Evolutionary conservation across 2,888 invertebrate species (phyloP).

Genomic region (Malthinus seriepunctatus): DNA sequence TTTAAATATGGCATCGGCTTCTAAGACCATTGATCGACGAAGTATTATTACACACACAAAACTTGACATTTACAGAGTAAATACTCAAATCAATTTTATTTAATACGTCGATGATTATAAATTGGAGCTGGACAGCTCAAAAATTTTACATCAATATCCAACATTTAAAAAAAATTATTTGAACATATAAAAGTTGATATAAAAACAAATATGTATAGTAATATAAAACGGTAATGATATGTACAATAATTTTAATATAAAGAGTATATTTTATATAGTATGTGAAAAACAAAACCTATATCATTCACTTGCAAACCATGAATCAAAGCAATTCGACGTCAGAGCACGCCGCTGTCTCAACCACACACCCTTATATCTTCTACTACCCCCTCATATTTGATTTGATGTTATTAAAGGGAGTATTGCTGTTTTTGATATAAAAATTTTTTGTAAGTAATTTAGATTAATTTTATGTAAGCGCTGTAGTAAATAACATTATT

Average conservation of each 20-base stretch:
- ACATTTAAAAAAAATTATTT: background rate
- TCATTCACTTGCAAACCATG: slow-evolving; percentile 28
- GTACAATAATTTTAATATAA: slow-evolving; percentile 22
- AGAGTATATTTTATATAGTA: slow-evolving; percentile 24
- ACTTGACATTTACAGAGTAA: too few species aligned
- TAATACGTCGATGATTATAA: too few species aligned
- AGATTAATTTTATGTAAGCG: too few species aligned
- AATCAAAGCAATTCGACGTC: slow-evolving; percentile 31
- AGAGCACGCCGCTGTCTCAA: slow-evolving; percentile 30
- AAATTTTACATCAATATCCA: too few species aligned
- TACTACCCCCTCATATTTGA: slow-evolving; percentile 27
- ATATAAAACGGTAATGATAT: slow-evolving; percentile 9
- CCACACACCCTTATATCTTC: slow-evolving; percentile 31
- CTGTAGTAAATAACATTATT: too few species aligned
- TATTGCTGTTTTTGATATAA: slow-evolving; percentile 3
- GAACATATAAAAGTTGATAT: background rate
- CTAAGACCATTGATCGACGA: too few species aligned
- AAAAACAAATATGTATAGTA: background rate
- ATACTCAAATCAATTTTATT: too few species aligned
- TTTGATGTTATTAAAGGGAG: slow-evolving; percentile 29
- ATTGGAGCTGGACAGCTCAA: too few species aligned
- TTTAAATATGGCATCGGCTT: too few species aligned
- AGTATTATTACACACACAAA: too few species aligned
- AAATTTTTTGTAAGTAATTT: background rate
- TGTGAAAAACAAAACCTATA: slow-evolving; percentile 29